phyloP scores from a whole-genome alignment of 53 echinoderm and acorn worm species.

The Apostichopus leukothele region DNA sequence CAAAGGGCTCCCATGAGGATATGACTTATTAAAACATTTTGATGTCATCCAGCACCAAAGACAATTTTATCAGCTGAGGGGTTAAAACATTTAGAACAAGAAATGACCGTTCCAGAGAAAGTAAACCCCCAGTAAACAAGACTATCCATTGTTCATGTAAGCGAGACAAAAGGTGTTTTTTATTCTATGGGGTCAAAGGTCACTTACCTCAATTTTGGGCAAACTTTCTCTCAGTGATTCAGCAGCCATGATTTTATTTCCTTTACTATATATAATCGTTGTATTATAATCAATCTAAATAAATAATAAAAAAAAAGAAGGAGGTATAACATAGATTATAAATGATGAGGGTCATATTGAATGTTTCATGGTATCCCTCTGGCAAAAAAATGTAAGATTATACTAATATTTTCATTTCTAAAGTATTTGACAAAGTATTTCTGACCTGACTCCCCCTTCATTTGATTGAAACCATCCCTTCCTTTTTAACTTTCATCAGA shows the following conservation, averaged over 20 bases:
- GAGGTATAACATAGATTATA: background rate
- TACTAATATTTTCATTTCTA: constrained; percentile 36
- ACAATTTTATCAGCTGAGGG: too few species aligned
- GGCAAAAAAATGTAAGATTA: constrained; percentile 22
- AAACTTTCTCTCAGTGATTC: background rate
- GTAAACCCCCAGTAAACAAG: too few species aligned
- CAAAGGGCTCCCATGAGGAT: background rate
- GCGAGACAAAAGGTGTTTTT: background rate
- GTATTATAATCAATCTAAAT: background rate
- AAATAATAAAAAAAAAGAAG: background rate
- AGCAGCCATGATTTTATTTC: background rate
- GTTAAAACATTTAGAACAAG: too few species aligned
- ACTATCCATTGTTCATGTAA: too few species aligned
- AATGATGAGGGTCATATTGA: background rate
- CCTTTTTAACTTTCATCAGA: constrained; percentile 14
- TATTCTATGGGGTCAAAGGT: constrained; percentile 7
- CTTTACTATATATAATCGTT: background rate
- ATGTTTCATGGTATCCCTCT: constrained; percentile 21
- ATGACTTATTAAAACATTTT: background rate
- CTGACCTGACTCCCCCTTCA: constrained; percentile 3
- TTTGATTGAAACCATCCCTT: constrained; percentile 41
- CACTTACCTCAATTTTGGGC: background rate
- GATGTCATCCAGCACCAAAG: too few species aligned
- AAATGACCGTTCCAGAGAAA: too few species aligned
- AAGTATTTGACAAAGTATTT: constrained; percentile 36